Evolutionary conservation across 2,797 vertebrate species (phyloP).

Genomic region (Centropyge bicolor): DNA sequence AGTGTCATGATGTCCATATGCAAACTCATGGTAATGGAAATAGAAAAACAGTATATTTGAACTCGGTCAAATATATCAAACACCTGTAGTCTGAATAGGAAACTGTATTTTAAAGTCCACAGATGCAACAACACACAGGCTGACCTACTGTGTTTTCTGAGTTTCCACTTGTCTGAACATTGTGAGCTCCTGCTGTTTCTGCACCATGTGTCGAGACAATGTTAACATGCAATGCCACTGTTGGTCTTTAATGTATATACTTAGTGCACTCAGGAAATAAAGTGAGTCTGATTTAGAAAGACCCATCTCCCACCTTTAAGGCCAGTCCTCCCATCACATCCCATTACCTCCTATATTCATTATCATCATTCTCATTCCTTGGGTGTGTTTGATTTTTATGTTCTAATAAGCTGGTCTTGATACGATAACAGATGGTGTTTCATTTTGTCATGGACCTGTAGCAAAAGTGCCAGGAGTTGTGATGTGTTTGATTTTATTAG

Average conservation of each 20-base stretch:
- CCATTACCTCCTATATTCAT: constrained; percentile 75
- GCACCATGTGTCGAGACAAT: not conserved
- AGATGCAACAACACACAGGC: not conserved
- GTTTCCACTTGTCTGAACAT: not conserved
- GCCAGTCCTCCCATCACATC: constrained; percentile 65
- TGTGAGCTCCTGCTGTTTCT: not conserved
- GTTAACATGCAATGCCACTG: constrained; percentile 18
- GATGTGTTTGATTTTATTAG: constrained; percentile 99
- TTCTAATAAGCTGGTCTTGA: constrained; percentile 93
- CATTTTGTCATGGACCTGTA: constrained; percentile 91
- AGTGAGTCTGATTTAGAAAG: constrained; percentile 58
- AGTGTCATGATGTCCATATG: not conserved
- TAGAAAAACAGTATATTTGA: not conserved
- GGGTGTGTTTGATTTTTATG: constrained; percentile 87
- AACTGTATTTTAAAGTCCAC: not conserved
- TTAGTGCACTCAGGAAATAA: constrained; percentile 39
- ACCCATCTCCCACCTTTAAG: constrained; percentile 50
- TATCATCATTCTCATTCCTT: constrained; percentile 73
- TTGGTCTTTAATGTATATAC: constrained; percentile 51
- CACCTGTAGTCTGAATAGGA: not conserved
- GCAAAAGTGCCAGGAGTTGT: constrained; percentile 94
- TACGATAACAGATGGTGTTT: constrained; percentile 96
- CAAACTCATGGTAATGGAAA: not conserved
- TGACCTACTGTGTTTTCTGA: not conserved
- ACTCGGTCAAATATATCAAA: constrained; percentile 7